Conservation (phyloP, 92 coral and sea anemone species). For the Virgularia gustaviana region DNA sequence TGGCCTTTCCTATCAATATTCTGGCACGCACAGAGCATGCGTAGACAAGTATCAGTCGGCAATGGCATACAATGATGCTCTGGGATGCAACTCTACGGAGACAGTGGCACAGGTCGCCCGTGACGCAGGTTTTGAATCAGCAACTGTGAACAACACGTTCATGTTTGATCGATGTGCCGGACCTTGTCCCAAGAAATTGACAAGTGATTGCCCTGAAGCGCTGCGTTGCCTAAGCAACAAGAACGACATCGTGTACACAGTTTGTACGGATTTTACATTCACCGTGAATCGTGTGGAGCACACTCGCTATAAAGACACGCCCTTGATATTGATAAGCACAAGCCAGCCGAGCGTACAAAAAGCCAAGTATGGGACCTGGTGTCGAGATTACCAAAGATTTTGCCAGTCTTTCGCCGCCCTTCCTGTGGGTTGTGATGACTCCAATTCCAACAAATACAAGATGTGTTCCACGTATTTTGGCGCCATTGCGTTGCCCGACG, state of each 20-base stretch:
- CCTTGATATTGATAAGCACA: conserved; percentile 2
- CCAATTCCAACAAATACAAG: no score
- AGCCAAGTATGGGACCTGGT: conserved; percentile 11
- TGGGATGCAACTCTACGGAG: conserved; percentile 44
- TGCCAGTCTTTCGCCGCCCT: conserved; percentile 13
- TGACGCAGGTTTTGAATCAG: conserved; percentile 45
- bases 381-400: conserved; percentile 20
- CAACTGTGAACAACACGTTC: conserved; percentile 19
- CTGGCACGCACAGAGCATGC: conserved; percentile 22
- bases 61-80: conserved; percentile 14
- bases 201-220: background rate
- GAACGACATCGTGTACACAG: conserved; percentile 21
- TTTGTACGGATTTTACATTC: conserved; percentile 21
- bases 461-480: background rate
- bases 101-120: conserved; percentile 38
- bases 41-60: conserved; percentile 30
- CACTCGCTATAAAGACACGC: background rate
- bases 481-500: background rate
- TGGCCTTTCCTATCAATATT: conserved; percentile 27
- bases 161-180: conserved; percentile 15
- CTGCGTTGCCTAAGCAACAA: conserved; percentile 10
- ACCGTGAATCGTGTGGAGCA: background rate
- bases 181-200: conserved; percentile 14
- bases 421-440: background rate
- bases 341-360: background rate